Base-by-base conservation (phyloP, 2,888 invertebrate species). In the Chrysolina americana region DNA sequence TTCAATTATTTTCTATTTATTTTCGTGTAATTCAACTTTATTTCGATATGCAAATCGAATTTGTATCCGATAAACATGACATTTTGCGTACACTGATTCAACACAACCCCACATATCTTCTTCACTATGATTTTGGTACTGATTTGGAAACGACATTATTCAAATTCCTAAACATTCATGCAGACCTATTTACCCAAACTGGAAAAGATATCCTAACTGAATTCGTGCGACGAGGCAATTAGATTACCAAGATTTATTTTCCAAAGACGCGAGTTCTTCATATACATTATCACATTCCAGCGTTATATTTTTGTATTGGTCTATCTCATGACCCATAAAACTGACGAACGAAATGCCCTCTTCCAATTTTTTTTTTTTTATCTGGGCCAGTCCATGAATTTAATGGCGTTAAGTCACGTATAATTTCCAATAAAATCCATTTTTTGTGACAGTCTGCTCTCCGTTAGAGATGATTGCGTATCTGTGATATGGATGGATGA, bases 391-490 rank as follows among this genome's bases (percentile, higher is more conserved):
- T 59, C 59, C 17, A 4, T 13, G 23, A 21, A 11, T 44, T 44
- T 13, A 59, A 59, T 59, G 59, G 28, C 28, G 36, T n/a, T 15
- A 17, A 59, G 36, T 59, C 59, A 59, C 36, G 59, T 36, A 28
- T 15, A 59, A 59, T 36, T 36, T 10, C 59, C 28, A 59, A 21
- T 23, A 23, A 36, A 36, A 59, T 28, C 59, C 10, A 59, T 59
- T 28, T 10, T 15, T 59, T 6, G 59, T 10, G 59, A n/a, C 5
- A n/a, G 15, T 15, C 10, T 36, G n/a, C 13, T 59, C 59, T 59
- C 36, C 59, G 36, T 59, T 59, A 59, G 59, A 28, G n/a, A n/a
- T 23, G 59, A 59, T 28, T 59, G 59, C 36, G 59, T 59, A 28
- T 59, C 36, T 59, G 59, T 36, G 59, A 59, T 28, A 59, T 36